These are phyloP conservation scores for Apeira syringaria DNA, from an alignment of 2,888 invertebrate genomes.

Conservation along the genomic window DNA sequence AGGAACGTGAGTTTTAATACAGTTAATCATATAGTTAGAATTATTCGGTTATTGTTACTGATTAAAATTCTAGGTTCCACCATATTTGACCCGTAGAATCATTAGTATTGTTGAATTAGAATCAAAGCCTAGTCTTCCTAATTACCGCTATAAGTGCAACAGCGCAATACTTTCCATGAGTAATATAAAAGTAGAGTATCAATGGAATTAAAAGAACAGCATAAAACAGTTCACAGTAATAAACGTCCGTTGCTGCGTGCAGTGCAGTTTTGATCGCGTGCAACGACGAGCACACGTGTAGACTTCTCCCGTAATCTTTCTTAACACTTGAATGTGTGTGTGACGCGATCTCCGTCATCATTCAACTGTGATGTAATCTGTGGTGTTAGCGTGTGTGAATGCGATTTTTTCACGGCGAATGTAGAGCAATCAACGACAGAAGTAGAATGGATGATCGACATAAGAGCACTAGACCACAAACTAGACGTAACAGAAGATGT, in stretches of 20 bases:
- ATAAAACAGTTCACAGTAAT: conserved; percentile 43
- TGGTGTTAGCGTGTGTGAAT: conserved; percentile 25
- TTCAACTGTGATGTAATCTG: conserved; percentile 15
- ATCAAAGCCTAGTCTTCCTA: no score
- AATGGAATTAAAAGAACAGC: background rate
- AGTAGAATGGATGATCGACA: conserved; percentile 12
- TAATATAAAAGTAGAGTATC: background rate
- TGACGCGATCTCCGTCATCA: conserved; percentile 21
- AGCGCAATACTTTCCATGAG: background rate
- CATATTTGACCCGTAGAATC: no score
- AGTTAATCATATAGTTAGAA: no score
- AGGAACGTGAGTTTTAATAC: no score
- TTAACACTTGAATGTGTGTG: conserved; percentile 25
- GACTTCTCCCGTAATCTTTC: conserved; percentile 26
- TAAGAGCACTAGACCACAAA: conserved; percentile 1
- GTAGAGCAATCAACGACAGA: conserved; percentile 32
- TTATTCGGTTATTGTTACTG: no score
- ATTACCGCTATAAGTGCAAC: background rate
- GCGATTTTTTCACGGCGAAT: conserved; percentile 37
- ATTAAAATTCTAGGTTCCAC: no score
- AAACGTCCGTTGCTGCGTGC: conserved; percentile 61
- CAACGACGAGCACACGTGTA: conserved; percentile 50
- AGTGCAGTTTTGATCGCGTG: conserved; percentile 65
- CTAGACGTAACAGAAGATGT: conserved; percentile 3
- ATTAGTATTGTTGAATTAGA: no score